Evolutionary conservation across 2,113 vertebrate genomes (phyloP).

Genomic region (Carettochelys insculpta): DNA sequence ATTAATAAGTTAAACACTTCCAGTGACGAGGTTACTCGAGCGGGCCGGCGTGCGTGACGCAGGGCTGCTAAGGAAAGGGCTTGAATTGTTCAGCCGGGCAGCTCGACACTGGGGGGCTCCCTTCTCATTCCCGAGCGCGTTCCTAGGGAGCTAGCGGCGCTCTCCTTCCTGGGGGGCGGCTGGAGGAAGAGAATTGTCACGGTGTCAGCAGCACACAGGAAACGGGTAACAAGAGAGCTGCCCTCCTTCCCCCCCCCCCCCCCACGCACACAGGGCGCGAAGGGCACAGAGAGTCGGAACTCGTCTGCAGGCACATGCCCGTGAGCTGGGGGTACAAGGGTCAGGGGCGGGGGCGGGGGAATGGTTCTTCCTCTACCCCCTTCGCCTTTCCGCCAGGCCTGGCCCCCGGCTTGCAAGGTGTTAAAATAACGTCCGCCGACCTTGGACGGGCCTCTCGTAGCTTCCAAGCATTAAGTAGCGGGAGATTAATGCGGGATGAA

Average conservation of each 20-base stretch:
- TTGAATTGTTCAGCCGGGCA: too few species aligned
- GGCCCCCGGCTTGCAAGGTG: too few species aligned
- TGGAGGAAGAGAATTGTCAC: background rate
- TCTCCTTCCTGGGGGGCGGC: background rate
- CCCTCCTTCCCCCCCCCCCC: too few species aligned
- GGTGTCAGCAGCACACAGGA: background rate
- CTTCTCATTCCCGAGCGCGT: conserved; percentile 35
- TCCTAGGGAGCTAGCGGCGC: conserved; percentile 33
- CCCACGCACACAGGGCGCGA: background rate
- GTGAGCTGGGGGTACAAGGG: too few species aligned
- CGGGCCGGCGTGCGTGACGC: conserved; percentile 8
- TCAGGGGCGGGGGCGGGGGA: too few species aligned
- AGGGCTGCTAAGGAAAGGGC: conserved; percentile 36
- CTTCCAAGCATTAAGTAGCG: background rate
- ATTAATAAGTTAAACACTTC: background rate
- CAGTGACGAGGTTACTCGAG: conserved; percentile 11
- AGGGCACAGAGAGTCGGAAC: background rate
- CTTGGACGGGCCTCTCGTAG: background rate
- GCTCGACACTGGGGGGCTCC: conserved; percentile 52
- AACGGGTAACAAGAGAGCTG: background rate
- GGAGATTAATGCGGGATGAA: too few species aligned
- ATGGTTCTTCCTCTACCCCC: background rate
- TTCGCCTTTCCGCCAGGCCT: background rate
- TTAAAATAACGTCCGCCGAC: too few species aligned
- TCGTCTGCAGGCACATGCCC: background rate